A percentile compares a stretch with the other conserved stretches of the same genome.
Evolutionary conservation across 1,140 invertebrate species (phyloP).

Genomic region (Drosophila ananassae): DNA sequence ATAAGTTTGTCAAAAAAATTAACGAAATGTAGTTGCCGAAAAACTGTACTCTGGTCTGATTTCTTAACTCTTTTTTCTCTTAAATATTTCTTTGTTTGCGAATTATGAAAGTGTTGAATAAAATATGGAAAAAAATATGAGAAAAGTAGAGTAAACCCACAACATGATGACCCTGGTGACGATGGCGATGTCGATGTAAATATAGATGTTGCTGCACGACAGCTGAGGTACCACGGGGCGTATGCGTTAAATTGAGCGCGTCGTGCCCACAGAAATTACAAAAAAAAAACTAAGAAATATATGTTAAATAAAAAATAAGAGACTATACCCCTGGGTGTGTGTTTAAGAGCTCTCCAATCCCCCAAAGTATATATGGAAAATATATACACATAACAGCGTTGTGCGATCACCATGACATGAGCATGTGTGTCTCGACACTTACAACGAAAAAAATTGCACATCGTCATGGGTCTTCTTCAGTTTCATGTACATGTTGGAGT

Average conservation of each 20-base stretch:
- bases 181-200: slow-evolving; percentile 6
- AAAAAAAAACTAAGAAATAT: neutral
- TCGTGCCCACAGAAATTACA: slow-evolving; percentile 40
- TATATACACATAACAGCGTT: slow-evolving; percentile 3
- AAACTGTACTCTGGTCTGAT: neutral
- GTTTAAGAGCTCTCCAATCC: slow-evolving; percentile 10
- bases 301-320: neutral
- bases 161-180: slow-evolving; percentile 67
- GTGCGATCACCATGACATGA: slow-evolving; percentile 45
- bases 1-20: no score
- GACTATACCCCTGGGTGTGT: slow-evolving; percentile 22
- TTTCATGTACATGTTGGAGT: slow-evolving; percentile 20
- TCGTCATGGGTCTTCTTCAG: slow-evolving; percentile 18
- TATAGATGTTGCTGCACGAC: slow-evolving; percentile 17
- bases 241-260: slow-evolving; percentile 66
- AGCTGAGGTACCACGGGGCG: slow-evolving; percentile 53
- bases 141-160: slow-evolving; percentile 35
- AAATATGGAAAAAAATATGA: slow-evolving; percentile 3
- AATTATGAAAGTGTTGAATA: slow-evolving; percentile 32
- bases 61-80: neutral
- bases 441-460: slow-evolving; percentile 44
- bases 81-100: neutral
- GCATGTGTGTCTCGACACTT: slow-evolving; percentile 47
- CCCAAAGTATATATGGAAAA: neutral
- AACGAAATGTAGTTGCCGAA: no score